Base-by-base conservation (phyloP, 2,888 invertebrate genomes). In the Tipula vernalis region DNA sequence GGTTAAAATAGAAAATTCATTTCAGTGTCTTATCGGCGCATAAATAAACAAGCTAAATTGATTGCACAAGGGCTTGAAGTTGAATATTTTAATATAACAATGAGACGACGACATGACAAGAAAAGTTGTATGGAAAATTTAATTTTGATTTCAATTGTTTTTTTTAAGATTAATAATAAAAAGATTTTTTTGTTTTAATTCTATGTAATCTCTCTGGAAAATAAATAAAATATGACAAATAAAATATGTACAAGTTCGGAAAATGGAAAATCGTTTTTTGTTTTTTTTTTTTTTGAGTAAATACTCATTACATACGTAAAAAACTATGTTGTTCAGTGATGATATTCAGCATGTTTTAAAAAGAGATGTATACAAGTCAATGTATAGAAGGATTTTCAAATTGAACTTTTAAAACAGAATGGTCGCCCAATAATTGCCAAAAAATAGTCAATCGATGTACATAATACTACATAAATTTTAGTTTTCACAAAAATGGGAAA, bases 81-180 rank as follows among this genome's bases (percentile, higher is more conserved):
- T 71, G 71, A 71, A 71, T 71, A 71, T 71, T 71, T 71, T 71
- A 71, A 71, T 71, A 71, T 71, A 71, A 71, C 71, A 71, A 71
- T 71, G 71, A 71, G 71, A 71, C 28, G 71, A 71, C 51, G 51
- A 71, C 5, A 71, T 71, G 71, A 71, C 71, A 71, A 71, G 71
- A 71, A 71, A 71, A 71, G 18, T 71, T 71, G 6, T 71, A 71
- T 71, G 71, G 28, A 71, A 71, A 71, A 71, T 28, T 71, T 12
- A 71, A 71, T 71, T 71, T 71, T 71, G 28, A 51, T 15, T 51
- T 15, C 6, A 6, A 4, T 39, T 39, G 1, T 57, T 57, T 15
- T 57, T 57, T 15, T 71, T 51, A 71, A 71, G 71, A 71, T 71
- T 71, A 71, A 71, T 71, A 71, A 71, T 71, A 71, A 71, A 71